A percentile compares a stretch with the other conserved stretches of the same genome.
These are phyloP conservation scores for Macaca mulatta DNA, from an alignment of 2,113 vertebrate genomes.

Conservation along the genomic window DNA sequence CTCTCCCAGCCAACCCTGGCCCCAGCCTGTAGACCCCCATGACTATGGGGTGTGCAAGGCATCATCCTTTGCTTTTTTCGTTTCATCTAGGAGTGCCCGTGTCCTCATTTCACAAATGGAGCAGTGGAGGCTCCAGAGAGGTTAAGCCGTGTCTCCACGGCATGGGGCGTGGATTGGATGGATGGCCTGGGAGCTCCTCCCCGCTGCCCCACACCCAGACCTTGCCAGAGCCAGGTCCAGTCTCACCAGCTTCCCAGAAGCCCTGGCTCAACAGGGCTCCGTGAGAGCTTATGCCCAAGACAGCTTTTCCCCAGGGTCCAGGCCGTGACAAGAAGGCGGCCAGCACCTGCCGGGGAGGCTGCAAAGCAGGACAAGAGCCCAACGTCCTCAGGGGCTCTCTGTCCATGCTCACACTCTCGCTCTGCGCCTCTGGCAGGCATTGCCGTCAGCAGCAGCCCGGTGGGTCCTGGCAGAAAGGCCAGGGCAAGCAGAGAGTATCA, in stretches of 20 bases:
- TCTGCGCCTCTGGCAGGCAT: neutral
- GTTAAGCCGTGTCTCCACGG: rapidly evolving
- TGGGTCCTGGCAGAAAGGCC: neutral
- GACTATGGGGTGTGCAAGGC: neutral
- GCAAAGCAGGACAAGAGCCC: neutral
- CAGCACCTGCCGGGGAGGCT: neutral
- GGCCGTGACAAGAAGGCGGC: neutral
- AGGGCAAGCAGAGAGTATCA: neutral
- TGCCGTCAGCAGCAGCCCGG: neutral
- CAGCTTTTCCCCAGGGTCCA: neutral
- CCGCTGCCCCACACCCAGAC: neutral
- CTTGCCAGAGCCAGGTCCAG: neutral
- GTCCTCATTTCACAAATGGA: neutral
- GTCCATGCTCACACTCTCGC: rapidly evolving
- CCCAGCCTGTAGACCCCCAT: neutral
- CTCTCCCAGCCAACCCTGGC: neutral
- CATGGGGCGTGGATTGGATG: rapidly evolving
- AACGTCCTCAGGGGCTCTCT: neutral
- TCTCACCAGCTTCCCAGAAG: neutral
- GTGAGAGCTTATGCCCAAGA: neutral
- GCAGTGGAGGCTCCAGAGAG: neutral
- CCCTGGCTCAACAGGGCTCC: neutral
- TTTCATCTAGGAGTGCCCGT: neutral
- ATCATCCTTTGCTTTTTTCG: neutral
- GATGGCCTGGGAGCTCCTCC: neutral